Evolutionary conservation across 2,797 vertebrate species (phyloP).

Genomic region (Halcyon smyrnensis): DNA sequence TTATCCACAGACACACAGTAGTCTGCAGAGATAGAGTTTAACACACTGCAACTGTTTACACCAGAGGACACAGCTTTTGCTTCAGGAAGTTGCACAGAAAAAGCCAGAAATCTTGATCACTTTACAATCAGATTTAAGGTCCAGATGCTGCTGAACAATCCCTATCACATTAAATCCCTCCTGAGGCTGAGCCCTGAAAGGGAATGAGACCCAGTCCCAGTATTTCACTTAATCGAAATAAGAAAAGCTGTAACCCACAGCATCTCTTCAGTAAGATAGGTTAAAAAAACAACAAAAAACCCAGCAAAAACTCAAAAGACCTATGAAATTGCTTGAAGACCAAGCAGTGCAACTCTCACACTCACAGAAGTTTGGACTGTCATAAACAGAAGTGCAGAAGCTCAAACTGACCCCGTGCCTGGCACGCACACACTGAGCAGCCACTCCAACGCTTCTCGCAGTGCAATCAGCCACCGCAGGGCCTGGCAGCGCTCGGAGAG

Average conservation of each 20-base stretch:
- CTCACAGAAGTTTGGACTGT: not conserved
- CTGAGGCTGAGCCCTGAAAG: not conserved
- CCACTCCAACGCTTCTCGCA: conserved; percentile 1
- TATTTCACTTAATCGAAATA: not conserved
- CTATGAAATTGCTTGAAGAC: too few relatives aligned
- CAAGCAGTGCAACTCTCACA: rapidly evolving
- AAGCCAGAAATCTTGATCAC: not conserved
- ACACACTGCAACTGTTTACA: not conserved
- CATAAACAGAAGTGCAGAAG: rapidly evolving
- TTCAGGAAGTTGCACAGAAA: not conserved
- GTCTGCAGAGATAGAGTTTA: not conserved
- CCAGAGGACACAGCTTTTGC: rapidly evolving
- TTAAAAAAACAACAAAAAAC: too few relatives aligned
- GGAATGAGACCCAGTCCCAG: rapidly evolving
- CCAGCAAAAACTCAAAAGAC: too few relatives aligned
- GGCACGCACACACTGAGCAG: not conserved
- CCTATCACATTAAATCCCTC: not conserved
- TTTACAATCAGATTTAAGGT: not conserved
- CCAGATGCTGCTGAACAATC: not conserved
- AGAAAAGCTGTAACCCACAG: not conserved
- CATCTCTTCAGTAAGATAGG: rapidly evolving
- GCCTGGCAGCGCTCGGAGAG: not conserved
- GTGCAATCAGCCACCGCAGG: not conserved
- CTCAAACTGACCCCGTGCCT: not conserved
- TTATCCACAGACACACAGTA: not conserved